Evolutionary conservation across 2,888 invertebrate genomes (phyloP), one percentile per base, ranked within the genome.

Genomic region (Drosophila flavopinicola): DNA sequence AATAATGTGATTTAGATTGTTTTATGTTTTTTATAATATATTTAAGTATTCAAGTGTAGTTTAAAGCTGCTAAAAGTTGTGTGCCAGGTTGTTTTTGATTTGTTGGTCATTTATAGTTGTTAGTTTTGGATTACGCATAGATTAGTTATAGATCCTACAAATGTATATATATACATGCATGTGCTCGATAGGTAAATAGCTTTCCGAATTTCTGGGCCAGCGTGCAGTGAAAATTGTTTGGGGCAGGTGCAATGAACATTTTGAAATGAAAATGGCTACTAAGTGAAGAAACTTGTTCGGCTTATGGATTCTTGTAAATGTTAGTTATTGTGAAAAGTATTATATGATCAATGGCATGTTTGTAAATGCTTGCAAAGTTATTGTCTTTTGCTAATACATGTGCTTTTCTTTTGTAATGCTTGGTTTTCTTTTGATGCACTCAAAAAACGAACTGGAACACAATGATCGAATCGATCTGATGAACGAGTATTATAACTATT

Each of bases 301-400:
- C n/a, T 42, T 44, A 38, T 29, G 37, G 25, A 10, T 42, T 25
- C 32, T 15, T 51, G 23, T 42, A 11, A 29, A 24, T 41, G 9
- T 32, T 10, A 13, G 3, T 11, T 10, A 11, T 13, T 33, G 6
- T 17, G 17, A 20, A 9, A 11, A 13, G 11, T 20, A 17, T 33
- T 20, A 27, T 6, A 23, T 48, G 10, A 32, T 61, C 57, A 74
- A 51, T 51, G 13, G 38, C 58, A 32, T 30, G 9, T 17, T 45
- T 52, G 42, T 84, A 78, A 84, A 78, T 78, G 84, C 78, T 78
- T 72, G 78, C 84, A 78, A 79, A 72, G 56, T 78, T 78, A 78
- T 78, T 78, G 78, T 78, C 78, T 66, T 69, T 76, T 65, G 80
- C 82, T 73, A 67, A 54, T 35, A 35, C 44, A 24, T 29, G 9